These are phyloP conservation scores for Amphipoea oculea DNA, from an alignment of 2,888 invertebrate genomes.

Conservation along the genomic window DNA sequence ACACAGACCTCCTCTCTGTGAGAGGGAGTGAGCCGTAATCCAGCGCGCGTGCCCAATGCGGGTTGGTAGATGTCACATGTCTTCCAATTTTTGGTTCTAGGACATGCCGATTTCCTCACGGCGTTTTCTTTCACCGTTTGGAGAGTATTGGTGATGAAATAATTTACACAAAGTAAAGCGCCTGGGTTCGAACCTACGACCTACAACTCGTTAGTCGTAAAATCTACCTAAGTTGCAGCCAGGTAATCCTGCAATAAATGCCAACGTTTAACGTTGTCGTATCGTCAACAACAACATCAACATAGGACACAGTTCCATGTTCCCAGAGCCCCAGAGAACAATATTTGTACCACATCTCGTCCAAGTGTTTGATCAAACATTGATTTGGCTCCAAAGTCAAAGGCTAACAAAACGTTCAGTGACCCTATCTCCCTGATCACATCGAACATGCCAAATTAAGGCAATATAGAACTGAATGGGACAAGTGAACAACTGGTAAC, in stretches of 20 bases:
- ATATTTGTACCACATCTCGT: slow-evolving; percentile 5
- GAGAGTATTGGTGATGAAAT: background rate
- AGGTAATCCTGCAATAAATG: background rate
- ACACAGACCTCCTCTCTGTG: background rate
- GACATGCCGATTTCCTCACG: too few species aligned
- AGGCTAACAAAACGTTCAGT: slow-evolving; percentile 65
- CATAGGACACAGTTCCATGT: background rate
- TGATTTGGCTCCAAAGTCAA: slow-evolving; percentile 65
- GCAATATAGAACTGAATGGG: slow-evolving; percentile 67
- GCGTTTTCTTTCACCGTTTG: background rate
- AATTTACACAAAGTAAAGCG: background rate
- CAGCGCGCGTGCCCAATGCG: too few species aligned
- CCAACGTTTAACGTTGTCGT: background rate
- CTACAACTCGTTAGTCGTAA: background rate
- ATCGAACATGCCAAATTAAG: slow-evolving; percentile 73
- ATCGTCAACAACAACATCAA: background rate
- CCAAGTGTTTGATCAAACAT: slow-evolving; percentile 17
- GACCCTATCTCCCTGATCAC: slow-evolving; percentile 69
- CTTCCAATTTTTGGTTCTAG: too few species aligned
- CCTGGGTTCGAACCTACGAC: background rate
- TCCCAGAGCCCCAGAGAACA: background rate
- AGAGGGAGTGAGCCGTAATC: background rate
- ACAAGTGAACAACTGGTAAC: slow-evolving; percentile 62
- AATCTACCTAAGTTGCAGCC: background rate
- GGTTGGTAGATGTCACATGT: background rate